These are phyloP conservation scores for Channa argus DNA, from an alignment of 2,113 vertebrate species.

Conservation along the genomic window DNA sequence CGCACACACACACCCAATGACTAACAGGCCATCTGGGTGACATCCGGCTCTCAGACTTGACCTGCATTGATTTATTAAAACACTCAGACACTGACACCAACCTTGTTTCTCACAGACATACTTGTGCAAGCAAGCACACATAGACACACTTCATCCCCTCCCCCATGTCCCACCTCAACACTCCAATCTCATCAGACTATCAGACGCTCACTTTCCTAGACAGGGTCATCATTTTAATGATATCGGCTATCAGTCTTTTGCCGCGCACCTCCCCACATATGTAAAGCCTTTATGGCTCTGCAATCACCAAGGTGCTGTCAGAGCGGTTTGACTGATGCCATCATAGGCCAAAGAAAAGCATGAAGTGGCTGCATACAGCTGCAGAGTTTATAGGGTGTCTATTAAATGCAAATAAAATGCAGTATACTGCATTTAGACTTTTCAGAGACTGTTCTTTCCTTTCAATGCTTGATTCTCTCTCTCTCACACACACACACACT, in stretches of 20 bases:
- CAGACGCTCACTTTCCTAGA: slow-evolving; percentile 55
- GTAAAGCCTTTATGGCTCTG: slow-evolving; percentile 2
- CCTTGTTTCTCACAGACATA: slow-evolving; percentile 23
- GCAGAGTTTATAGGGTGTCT: background rate
- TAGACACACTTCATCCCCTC: slow-evolving; percentile 6
- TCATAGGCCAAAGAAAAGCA: background rate
- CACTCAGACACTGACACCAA: slow-evolving; percentile 55
- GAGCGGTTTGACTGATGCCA: slow-evolving; percentile 29
- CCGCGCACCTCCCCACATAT: slow-evolving; percentile 3
- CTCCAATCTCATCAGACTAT: slow-evolving; percentile 51
- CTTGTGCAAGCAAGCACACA: slow-evolving; percentile 4
- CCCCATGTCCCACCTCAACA: slow-evolving; percentile 8
- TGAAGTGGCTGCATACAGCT: background rate
- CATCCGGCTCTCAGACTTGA: slow-evolving; percentile 62
- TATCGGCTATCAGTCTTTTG: slow-evolving; percentile 56
- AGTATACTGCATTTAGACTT: too few species aligned
- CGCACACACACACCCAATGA: background rate
- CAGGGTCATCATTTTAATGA: slow-evolving; percentile 71
- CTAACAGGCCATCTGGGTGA: slow-evolving; percentile 59
- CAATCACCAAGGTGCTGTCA: slow-evolving; percentile 7
- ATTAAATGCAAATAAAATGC: too few species aligned
- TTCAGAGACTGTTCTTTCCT: background rate
- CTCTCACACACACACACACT: slow-evolving; percentile 2
- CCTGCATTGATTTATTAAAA: slow-evolving; percentile 75
- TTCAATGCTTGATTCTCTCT: background rate